These are phyloP conservation scores for Linnaemya tessellans DNA, from an alignment of 2,888 invertebrate genomes.

Conservation along the genomic window DNA sequence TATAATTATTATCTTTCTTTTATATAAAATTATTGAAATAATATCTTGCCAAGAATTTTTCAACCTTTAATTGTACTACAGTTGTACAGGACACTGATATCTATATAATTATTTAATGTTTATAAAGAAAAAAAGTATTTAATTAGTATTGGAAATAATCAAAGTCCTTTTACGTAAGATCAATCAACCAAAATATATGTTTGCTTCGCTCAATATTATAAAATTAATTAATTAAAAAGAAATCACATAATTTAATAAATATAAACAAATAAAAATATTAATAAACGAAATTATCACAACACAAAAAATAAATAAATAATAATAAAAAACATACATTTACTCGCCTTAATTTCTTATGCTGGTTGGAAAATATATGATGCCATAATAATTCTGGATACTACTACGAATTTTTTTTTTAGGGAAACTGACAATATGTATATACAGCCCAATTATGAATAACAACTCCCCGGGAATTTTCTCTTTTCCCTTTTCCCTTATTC, in stretches of 20 bases:
- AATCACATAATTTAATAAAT: slow-evolving; percentile 52
- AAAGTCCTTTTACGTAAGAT: slow-evolving; percentile 48
- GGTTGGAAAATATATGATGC: not conserved
- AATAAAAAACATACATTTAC: slow-evolving; percentile 8
- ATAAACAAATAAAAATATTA: slow-evolving; percentile 67
- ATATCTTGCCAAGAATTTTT: slow-evolving; percentile 70
- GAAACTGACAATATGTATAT: too few species aligned
- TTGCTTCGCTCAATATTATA: slow-evolving; percentile 69
- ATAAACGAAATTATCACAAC: slow-evolving; percentile 67
- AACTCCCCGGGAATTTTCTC: too few species aligned
- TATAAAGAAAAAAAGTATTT: slow-evolving; percentile 29
- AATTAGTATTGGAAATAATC: slow-evolving; percentile 42
- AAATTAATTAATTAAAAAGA: slow-evolving; percentile 37
- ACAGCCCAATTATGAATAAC: too few species aligned
- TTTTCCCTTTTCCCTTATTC: too few species aligned
- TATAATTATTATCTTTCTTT: slow-evolving; percentile 20
- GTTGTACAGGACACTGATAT: slow-evolving; percentile 46
- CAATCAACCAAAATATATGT: slow-evolving; percentile 18
- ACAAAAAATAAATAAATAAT: slow-evolving; percentile 41
- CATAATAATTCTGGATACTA: too few species aligned
- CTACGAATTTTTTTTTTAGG: too few species aligned
- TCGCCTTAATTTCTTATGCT: not conserved
- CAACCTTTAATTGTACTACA: slow-evolving; percentile 44
- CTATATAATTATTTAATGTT: slow-evolving; percentile 34
- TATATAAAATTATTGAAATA: slow-evolving; percentile 38